A percentile compares a stretch with the other conserved stretches of the same genome.
Evolutionary conservation across 2,113 vertebrate species (phyloP).

Genomic region (Parotia lawesii): DNA sequence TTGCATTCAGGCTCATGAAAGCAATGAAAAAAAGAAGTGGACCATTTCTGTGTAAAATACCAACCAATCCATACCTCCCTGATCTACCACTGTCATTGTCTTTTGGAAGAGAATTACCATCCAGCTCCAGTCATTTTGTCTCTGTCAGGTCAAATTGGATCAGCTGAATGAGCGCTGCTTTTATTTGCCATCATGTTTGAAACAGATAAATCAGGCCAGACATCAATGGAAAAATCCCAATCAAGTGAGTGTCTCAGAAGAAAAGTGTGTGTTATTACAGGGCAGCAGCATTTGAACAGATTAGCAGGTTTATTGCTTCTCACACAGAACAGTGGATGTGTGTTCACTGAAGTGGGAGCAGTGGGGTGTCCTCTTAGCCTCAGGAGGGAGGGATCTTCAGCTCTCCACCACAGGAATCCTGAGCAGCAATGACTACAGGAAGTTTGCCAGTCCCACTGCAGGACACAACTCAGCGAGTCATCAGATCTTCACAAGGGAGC

Average conservation of each 20-base stretch:
- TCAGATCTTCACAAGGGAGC: background rate
- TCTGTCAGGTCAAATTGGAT: conserved; percentile 58
- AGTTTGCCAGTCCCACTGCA: background rate
- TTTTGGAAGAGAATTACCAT: conserved; percentile 25
- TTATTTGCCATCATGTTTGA: conserved; percentile 36
- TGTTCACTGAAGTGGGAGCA: background rate
- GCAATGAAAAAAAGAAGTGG: background rate
- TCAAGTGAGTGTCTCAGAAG: background rate
- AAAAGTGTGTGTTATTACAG: background rate
- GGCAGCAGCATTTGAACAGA: background rate
- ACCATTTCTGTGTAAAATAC: background rate
- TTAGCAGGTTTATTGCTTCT: background rate
- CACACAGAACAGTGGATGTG: background rate
- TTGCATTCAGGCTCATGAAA: background rate
- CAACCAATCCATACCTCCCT: background rate
- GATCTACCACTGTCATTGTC: background rate
- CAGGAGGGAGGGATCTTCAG: background rate
- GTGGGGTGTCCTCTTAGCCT: background rate
- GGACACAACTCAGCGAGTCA: background rate
- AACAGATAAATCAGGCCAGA: conserved; percentile 45
- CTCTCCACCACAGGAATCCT: background rate
- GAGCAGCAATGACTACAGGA: background rate
- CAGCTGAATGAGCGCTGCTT: background rate
- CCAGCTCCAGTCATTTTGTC: conserved; percentile 29
- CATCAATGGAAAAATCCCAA: conserved; percentile 45